These are phyloP conservation scores for Eristalinus aeneus DNA, from an alignment of 2,888 invertebrate genomes.

Conservation along the genomic window DNA sequence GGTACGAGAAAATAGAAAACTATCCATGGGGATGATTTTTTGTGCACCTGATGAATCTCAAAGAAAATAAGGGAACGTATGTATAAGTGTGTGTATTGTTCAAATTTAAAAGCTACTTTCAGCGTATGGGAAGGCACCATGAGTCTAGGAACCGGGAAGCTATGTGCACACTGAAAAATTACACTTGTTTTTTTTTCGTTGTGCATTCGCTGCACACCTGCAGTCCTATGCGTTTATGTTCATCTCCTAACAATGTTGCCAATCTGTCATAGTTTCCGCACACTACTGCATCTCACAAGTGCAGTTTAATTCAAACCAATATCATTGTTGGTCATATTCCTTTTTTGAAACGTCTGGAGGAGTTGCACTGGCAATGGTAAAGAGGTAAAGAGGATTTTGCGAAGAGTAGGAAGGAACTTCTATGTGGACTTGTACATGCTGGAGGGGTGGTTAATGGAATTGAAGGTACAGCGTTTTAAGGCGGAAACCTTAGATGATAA, in stretches of 20 bases:
- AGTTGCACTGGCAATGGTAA: not conserved
- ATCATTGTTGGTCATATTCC: not conserved
- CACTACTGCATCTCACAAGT: not conserved
- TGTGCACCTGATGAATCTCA: conserved; percentile 56
- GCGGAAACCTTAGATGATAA: no score
- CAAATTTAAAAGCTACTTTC: not conserved
- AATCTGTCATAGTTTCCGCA: conserved; percentile 40
- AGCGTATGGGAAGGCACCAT: conserved; percentile 11
- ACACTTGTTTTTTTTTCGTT: conserved; percentile 22
- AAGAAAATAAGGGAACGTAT: not conserved
- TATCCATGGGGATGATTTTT: conserved; percentile 50
- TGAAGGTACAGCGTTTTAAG: no score
- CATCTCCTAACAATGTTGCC: conserved; percentile 27
- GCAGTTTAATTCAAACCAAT: not conserved
- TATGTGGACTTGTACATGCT: no score
- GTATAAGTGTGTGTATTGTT: not conserved
- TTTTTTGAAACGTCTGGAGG: not conserved
- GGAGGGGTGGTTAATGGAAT: no score
- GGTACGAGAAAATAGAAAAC: conserved; percentile 46
- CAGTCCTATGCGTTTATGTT: conserved; percentile 3
- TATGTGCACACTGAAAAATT: conserved; percentile 27
- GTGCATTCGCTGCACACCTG: not conserved
- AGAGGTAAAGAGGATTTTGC: not conserved
- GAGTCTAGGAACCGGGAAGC: not conserved
- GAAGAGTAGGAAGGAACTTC: no score